Evolutionary conservation across 2,888 invertebrate genomes (phyloP).

Genomic region (Choristoneura rosaceana): DNA sequence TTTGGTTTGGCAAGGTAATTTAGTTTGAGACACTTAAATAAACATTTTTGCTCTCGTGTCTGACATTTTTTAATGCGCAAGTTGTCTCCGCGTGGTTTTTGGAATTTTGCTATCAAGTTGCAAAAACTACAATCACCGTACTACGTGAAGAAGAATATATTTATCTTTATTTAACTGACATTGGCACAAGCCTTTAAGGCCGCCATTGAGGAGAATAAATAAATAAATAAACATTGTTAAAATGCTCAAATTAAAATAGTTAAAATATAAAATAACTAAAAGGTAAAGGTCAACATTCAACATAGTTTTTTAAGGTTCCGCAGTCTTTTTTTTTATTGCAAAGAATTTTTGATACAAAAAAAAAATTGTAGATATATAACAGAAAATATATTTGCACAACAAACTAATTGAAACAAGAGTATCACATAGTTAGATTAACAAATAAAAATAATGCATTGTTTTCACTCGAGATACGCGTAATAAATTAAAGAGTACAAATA

Average conservation of each 20-base stretch:
- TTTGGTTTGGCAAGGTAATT: not conserved
- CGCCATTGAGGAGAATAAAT: too few species aligned
- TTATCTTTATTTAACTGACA: too few species aligned
- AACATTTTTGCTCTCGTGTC: too few species aligned
- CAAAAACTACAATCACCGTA: too few species aligned
- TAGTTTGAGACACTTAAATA: not conserved
- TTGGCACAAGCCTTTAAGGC: too few species aligned
- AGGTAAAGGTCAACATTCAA: not conserved
- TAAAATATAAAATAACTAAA: not conserved
- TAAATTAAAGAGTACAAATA: conserved; percentile 5
- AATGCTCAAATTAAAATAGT: not conserved
- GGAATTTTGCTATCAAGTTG: too few species aligned
- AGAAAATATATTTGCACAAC: conserved; percentile 13
- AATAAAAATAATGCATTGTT: conserved; percentile 17
- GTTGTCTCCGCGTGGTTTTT: too few species aligned
- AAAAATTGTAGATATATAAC: not conserved
- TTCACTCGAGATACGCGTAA: conserved; percentile 8
- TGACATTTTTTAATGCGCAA: too few species aligned
- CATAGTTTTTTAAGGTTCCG: not conserved
- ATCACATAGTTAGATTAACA: conserved; percentile 6
- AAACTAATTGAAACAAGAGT: conserved; percentile 16
- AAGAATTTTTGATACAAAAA: not conserved
- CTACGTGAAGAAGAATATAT: too few species aligned
- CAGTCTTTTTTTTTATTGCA: not conserved
- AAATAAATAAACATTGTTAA: not conserved